Base-by-base conservation (phyloP, 2,888 invertebrate genomes). In the Octodonta nipae region DNA sequence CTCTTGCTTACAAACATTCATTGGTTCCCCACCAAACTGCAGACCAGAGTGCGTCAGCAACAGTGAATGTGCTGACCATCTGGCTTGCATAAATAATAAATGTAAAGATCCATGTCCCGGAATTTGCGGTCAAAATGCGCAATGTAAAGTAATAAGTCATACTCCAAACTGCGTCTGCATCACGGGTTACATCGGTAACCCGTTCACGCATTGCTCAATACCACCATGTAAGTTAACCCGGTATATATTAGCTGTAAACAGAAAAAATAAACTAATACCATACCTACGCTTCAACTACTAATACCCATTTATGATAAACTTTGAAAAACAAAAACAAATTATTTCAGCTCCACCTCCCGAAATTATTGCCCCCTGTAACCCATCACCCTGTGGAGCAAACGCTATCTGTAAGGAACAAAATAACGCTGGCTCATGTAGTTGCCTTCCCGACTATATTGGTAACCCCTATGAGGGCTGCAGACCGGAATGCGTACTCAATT, bases 351-450 rank as follows among this genome's bases (percentile, higher is more conserved):
- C 44, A 14, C 34, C 41, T 25, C 34, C 40, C 28, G 58, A 60
- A 32, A 57, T 61, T 34, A 49, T 58, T 2, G 68, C 71, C 41
- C 75, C 75, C 8, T 79, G 79, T 47, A 62, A 71, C 28, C 85
- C 85, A 31, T 77, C 80, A 15, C 84, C 84, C 0, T 85, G 85
- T 52, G 75, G 85, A 8, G 62, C 78, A 8, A 85, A 85, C 55
- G 69, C 86, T 2, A 64, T 71, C 47, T 84, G 84, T 52, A 51
- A 60, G 38, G 40, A 41, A 35, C 30, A 38, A 38, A 66, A 77
- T 46, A 81, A 80, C 29, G 60, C 70, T 36, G 75, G 74, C 12
- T 64, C 72, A 15, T 84, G 84, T 49, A 70, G 68, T 15, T 87
- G 87, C 55, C 54, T 78, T 17, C 65, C 72, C 2, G 78, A 81